Conservation (phyloP, 2,113 vertebrate genomes). For the Solea senegalensis region DNA sequence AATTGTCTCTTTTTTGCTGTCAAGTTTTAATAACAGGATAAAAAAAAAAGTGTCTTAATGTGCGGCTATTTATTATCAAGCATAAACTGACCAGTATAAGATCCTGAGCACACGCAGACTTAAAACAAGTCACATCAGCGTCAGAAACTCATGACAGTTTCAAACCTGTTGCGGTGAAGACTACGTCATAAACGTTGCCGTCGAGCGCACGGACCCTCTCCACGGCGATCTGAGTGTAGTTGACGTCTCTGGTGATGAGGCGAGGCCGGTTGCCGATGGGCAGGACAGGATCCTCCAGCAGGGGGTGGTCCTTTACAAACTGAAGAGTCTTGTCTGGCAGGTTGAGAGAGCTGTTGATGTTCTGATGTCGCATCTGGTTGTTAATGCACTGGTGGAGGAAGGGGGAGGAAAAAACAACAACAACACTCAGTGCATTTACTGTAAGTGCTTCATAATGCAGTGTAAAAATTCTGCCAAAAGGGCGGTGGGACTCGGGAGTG, state of each 20-base stretch:
- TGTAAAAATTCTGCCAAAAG: too few relatives aligned
- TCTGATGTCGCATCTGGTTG: slow-evolving; percentile 84
- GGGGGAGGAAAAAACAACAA: neutral
- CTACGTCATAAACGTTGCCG: slow-evolving; percentile 87
- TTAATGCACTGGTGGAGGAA: slow-evolving; percentile 86
- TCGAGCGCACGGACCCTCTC: slow-evolving; percentile 89
- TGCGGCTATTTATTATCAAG: neutral
- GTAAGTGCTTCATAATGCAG: neutral
- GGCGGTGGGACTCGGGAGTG: too few relatives aligned
- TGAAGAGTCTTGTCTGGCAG: slow-evolving; percentile 95
- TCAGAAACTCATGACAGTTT: too few relatives aligned
- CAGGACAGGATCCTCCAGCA: slow-evolving; percentile 92
- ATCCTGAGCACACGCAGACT: neutral
- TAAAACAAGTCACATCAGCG: neutral
- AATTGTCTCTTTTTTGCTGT: neutral
- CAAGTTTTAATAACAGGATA: neutral
- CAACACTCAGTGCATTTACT: neutral
- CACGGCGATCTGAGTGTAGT: slow-evolving; percentile 95
- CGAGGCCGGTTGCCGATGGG: slow-evolving; percentile 87
- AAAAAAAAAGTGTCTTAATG: neutral
- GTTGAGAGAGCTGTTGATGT: slow-evolving; percentile 88
- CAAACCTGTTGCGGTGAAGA: slow-evolving; percentile 92
- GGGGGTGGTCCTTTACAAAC: slow-evolving; percentile 95
- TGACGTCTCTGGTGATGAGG: slow-evolving; percentile 88
- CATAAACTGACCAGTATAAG: neutral